A percentile compares a stretch with the other conserved stretches of the same genome.
Conservation (phyloP, 1,140 invertebrate genomes). For the Euschistus heros region DNA sequence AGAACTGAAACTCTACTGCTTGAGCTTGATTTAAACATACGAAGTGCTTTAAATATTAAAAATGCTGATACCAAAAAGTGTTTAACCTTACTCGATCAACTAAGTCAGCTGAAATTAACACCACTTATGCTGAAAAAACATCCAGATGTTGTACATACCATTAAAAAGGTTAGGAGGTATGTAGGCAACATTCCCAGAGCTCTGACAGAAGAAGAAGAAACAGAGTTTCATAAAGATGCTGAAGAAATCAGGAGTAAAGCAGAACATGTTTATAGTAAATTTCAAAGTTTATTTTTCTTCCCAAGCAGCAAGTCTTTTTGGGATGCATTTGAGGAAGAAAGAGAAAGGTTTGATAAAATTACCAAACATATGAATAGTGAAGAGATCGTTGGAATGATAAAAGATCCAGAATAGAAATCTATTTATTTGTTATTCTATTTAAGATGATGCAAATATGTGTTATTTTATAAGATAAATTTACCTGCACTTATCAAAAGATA, state of each 20-base stretch:
- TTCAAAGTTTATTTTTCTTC: slow-evolving; percentile 43
- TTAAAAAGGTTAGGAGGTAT: slow-evolving; percentile 44
- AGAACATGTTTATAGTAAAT: slow-evolving; percentile 48
- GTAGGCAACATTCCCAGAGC: slow-evolving; percentile 68
- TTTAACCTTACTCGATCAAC: slow-evolving; percentile 47
- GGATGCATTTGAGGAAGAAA: slow-evolving; percentile 45
- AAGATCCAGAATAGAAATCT: no score
- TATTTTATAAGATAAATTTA: no score
- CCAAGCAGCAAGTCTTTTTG: slow-evolving; percentile 44
- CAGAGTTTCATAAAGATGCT: slow-evolving; percentile 51
- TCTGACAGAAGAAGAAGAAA: slow-evolving; percentile 36
- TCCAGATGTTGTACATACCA: slow-evolving; percentile 65
- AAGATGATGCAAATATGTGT: no score
- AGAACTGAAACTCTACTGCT: slow-evolving; percentile 55
- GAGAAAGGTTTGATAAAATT: slow-evolving; percentile 43
- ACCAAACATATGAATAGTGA: slow-evolving; percentile 46
- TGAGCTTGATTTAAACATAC: slow-evolving; percentile 61
- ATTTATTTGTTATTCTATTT: no score
- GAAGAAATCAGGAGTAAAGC: slow-evolving; percentile 53
- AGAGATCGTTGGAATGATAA: slow-evolving; percentile 36
- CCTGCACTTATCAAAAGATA: no score
- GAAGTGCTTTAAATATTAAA: slow-evolving; percentile 50
- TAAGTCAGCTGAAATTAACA: slow-evolving; percentile 53
- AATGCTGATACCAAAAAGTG: slow-evolving; percentile 52
- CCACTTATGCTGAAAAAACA: slow-evolving; percentile 76